Evolutionary conservation across 2,797 vertebrate species (phyloP).

Genomic region (Melanotaenia nigrans): DNA sequence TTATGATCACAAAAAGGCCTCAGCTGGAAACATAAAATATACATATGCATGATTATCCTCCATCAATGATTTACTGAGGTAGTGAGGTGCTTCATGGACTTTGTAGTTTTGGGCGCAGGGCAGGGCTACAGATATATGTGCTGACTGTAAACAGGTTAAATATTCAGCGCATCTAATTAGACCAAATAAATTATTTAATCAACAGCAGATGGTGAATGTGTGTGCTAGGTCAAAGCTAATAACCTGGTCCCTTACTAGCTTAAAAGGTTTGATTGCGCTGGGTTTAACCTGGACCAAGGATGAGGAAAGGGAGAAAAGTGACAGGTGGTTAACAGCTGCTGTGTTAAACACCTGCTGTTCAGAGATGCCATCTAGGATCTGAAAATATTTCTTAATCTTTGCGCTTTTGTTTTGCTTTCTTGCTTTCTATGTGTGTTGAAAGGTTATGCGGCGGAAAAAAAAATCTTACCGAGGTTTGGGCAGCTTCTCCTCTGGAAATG

Average conservation of each 20-base stretch:
- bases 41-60: constrained; percentile 71
- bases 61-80: constrained; percentile 76
- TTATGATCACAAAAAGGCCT: constrained; percentile 72
- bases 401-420: background rate
- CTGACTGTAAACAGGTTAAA: constrained; percentile 75
- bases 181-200: constrained; percentile 79
- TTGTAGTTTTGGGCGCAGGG: constrained; percentile 59
- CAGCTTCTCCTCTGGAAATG: constrained; percentile 95
- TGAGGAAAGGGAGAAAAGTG: constrained; percentile 30
- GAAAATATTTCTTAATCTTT: background rate
- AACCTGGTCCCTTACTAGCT: constrained; percentile 46
- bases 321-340: constrained; percentile 45
- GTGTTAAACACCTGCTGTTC: constrained; percentile 21
- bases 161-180: constrained; percentile 81
- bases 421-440: background rate
- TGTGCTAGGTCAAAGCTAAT: constrained; percentile 65
- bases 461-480: constrained; percentile 91
- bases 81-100: constrained; percentile 69
- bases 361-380: background rate
- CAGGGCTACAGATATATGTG: constrained; percentile 52
- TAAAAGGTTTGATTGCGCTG: constrained; percentile 62
- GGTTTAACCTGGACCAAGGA: constrained; percentile 49
- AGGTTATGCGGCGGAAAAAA: background rate
- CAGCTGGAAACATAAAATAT: constrained; percentile 78
- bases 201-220: constrained; percentile 74